Conservation (phyloP, 2,113 vertebrate genomes). For the Ancistrus triradiatus region DNA sequence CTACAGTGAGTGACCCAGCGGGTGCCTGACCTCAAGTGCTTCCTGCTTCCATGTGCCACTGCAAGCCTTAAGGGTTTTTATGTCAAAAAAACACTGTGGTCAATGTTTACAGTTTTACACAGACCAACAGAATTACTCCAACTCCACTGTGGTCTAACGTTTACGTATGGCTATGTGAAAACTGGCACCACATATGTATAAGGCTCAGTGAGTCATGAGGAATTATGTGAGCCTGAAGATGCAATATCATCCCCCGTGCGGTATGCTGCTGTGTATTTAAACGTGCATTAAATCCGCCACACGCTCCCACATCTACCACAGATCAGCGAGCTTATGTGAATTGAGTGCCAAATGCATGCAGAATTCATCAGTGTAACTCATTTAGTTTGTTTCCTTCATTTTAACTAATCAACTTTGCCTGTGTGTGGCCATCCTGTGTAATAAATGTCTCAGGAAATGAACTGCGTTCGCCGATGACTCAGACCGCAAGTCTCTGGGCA, state of each 20-base stretch:
- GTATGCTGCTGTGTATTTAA: neutral
- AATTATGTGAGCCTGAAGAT: neutral
- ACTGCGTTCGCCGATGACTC: conserved; percentile 18
- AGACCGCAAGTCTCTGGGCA: conserved; percentile 32
- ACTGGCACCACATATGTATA: neutral
- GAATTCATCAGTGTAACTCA: conserved; percentile 8
- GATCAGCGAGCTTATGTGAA: conserved; percentile 6
- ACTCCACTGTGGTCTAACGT: neutral
- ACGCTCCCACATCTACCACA: neutral
- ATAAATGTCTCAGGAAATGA: conserved; percentile 42
- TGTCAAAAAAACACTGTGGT: neutral
- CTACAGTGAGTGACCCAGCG: conserved; percentile 39
- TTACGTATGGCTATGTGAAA: neutral
- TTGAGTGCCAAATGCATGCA: conserved; percentile 3
- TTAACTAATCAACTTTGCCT: conserved; percentile 23
- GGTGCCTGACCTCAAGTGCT: conserved; percentile 26
- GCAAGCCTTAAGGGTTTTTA: neutral
- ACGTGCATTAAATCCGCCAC: neutral
- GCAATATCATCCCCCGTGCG: neutral
- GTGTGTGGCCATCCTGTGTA: conserved; percentile 38
- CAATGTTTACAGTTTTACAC: neutral
- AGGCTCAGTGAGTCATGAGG: neutral
- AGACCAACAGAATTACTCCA: neutral
- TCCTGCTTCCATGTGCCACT: conserved; percentile 21
- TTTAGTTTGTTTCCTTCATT: conserved; percentile 32